phyloP scores from a whole-genome alignment of 2,888 invertebrate species.

The Dryobota labecula region DNA sequence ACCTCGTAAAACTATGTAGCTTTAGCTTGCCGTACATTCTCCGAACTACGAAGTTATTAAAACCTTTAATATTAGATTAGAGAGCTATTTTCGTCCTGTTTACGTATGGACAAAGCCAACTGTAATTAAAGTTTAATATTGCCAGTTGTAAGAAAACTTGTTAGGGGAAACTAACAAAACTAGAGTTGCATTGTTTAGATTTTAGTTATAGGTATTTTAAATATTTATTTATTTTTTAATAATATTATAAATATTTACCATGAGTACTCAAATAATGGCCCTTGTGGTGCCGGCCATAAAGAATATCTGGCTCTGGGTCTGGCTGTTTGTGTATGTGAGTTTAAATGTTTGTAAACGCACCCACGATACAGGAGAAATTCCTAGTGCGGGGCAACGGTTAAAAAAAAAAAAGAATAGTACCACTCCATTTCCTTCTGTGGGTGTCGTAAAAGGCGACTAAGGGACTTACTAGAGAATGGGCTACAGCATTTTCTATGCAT shows the following conservation, averaged over 20 bases:
- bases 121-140: slow-evolving; percentile 47
- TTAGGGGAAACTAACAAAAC: not conserved
- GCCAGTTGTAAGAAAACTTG: not conserved
- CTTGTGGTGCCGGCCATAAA: no score
- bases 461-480: no score
- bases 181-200: not conserved
- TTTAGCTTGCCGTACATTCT: slow-evolving; percentile 9
- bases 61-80: slow-evolving; percentile 39
- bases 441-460: no score
- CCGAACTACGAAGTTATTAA: slow-evolving; percentile 25
- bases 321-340: no score
- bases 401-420: no score
- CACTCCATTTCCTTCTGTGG: no score
- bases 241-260: not conserved
- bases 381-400: no score
- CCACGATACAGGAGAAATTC: no score
- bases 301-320: no score
- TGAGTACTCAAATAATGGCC: not conserved
- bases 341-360: no score
- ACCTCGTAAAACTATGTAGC: slow-evolving; percentile 28
- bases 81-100: slow-evolving; percentile 28
- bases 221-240: not conserved
- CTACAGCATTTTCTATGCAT: no score
- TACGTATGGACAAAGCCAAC: slow-evolving; percentile 27
- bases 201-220: no score